A percentile compares a stretch with the other conserved stretches of the same genome.
Conservation (phyloP, 2,797 vertebrate genomes). For the Decapterus maruadsi region DNA sequence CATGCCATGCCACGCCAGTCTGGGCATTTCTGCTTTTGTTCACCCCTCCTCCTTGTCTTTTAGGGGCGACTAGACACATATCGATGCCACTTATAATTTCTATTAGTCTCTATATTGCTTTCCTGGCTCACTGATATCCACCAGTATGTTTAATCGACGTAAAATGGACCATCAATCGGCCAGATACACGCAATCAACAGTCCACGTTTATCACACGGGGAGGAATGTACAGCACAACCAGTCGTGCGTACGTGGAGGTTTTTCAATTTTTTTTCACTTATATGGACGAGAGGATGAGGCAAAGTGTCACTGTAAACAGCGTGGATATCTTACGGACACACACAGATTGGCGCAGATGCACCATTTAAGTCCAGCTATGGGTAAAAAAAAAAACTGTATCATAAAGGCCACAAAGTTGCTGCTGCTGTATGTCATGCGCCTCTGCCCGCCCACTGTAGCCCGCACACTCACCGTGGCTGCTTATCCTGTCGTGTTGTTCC, state of each 20-base stretch:
- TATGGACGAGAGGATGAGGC: constrained; percentile 21
- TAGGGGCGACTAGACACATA: constrained; percentile 46
- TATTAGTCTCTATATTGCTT: background rate
- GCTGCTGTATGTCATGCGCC: constrained; percentile 61
- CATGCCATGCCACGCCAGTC: constrained; percentile 76
- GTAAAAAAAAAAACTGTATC: constrained; percentile 25
- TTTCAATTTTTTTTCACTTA: constrained; percentile 54
- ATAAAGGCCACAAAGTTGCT: constrained; percentile 75
- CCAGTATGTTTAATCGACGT: constrained; percentile 19
- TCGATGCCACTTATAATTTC: constrained; percentile 51
- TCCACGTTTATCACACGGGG: constrained; percentile 68
- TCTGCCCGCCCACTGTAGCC: constrained; percentile 63
- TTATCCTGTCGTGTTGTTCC: constrained; percentile 67
- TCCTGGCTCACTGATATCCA: background rate
- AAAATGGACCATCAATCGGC: constrained; percentile 20
- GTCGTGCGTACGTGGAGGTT: constrained; percentile 76
- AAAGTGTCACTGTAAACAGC: constrained; percentile 34
- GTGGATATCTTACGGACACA: background rate
- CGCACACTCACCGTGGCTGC: constrained; percentile 72
- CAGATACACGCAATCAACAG: constrained; percentile 51
- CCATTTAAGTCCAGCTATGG: constrained; percentile 13
- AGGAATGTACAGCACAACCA: constrained; percentile 45
- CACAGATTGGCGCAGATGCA: background rate
- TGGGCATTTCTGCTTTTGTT: constrained; percentile 73
- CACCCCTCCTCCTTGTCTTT: constrained; percentile 63